phyloP scores from a whole-genome alignment of 2,113 vertebrate genomes.

The Erythrolamprus reginae region DNA sequence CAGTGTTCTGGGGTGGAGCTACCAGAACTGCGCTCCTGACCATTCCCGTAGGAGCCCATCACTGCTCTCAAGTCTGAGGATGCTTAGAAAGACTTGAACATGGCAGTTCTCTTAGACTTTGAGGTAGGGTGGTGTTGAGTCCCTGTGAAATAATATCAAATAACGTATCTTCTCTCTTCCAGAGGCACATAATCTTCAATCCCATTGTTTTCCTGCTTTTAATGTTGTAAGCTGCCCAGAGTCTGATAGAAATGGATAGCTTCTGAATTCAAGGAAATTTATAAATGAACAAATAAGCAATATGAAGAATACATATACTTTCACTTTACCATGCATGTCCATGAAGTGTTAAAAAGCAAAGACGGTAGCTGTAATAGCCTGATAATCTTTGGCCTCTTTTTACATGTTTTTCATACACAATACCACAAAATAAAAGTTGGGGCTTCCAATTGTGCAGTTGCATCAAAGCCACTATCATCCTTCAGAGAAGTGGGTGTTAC shows the following conservation, averaged over 20 bases:
- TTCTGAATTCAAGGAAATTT: not conserved
- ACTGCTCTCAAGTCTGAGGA: not conserved
- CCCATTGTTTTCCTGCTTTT: not conserved
- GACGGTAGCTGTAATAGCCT: not conserved
- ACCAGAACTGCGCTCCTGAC: too few species aligned
- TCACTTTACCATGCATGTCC: not conserved
- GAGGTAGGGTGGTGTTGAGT: not conserved
- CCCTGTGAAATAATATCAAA: not conserved
- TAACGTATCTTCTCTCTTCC: not conserved
- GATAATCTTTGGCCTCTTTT: not conserved
- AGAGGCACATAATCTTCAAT: not conserved
- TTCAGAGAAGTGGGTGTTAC: not conserved
- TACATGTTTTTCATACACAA: not conserved
- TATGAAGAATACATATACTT: not conserved
- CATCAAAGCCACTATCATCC: not conserved
- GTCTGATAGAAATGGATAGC: not conserved
- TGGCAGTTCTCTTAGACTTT: not conserved
- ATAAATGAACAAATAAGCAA: not conserved
- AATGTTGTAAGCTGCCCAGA: not conserved
- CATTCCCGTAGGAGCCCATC: too few species aligned
- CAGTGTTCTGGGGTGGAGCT: too few species aligned
- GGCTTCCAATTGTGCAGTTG: not conserved
- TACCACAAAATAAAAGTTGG: not conserved
- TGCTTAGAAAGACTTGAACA: not conserved
- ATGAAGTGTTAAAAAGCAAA: not conserved